Evolutionary conservation across 2,797 vertebrate species (phyloP), one percentile per base, ranked within the genome.

Genomic region (Anas bahamensis): DNA sequence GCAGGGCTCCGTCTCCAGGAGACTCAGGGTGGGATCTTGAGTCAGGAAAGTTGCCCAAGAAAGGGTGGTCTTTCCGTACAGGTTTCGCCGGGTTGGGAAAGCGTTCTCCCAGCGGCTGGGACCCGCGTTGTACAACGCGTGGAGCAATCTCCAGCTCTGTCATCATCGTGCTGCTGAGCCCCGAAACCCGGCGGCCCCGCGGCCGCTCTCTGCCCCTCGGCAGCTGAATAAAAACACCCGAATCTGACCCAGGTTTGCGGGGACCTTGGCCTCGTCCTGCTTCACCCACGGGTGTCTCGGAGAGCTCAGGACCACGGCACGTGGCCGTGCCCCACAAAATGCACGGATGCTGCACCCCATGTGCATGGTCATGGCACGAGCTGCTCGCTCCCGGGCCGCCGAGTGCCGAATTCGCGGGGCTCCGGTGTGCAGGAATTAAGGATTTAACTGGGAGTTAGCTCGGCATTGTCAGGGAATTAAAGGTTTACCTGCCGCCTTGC

Each of bases 61-160:
- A 14, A 91, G 74, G 91, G 94, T 84, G 89, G 92, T 93, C 93
- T 84, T 78, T 75, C 29, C 2, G 1, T 86, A 88, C 90, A 90
- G 94, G 94, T 96, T 96, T 23, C 31, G 2, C 92, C 41, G 2
- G 89, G 84, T 95, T 96, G 94, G 93, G 93, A 95, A 97, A 96
- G 46, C 1, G 26, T 70, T 57, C 85, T 33, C 64, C 87, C 92
- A 53, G 89, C 50, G 10, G 65, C 87, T 37, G 86, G 73, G 95
- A 89, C 95, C 95, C 91, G 19, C 76, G 10, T 78, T 60, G 61
- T 79, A 83, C 57, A 72, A 72, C 4, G 7, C 75, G 9, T 94
- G 94, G 89, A 90, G 95, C 94, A 95, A 96, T 94, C 83, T 17
- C 81, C 46, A 2, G 76, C 8, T 52, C 91, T 95, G 96, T 90